Base-by-base conservation (phyloP, 2,888 invertebrate genomes). In the Eupithecia exiguata region DNA sequence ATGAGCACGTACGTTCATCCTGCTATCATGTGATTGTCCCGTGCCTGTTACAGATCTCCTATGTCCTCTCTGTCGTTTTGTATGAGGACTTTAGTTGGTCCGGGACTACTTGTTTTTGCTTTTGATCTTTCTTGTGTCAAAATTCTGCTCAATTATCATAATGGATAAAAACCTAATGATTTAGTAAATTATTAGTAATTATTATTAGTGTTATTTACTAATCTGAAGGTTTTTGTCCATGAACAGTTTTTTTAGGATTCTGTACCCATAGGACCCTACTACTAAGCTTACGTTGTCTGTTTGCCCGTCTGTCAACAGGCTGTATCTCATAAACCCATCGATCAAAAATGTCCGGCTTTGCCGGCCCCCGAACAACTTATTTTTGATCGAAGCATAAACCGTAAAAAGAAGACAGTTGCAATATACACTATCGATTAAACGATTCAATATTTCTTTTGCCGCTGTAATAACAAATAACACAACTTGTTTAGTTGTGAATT, bases 1-100 rank as follows among this genome's bases (percentile, higher is more conserved):
- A 82, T 86, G 85, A 79, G 71, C 79, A 77, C 76, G 79, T 79
- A 78, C 78, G 68, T 74, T 69, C 78, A 77, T 78, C 78, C 78
- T 77, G 79, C 36, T 46, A 53, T 71, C 74, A 76, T 69, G 79
- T 69, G 80, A 53, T 53, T 12, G 68, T 62, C 61, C 43, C 79
- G 74, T 77, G 79, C 66, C 62, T 62, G 62, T 62, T 35, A 62
- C 35, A 62, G 62, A 62, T 30, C 30, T 61, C 6, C 25, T 30
- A 61, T 16, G 62, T 35, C 35, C 62, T 30, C 16, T 30, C 35
- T 30, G 30, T 62, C 14, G 21, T 21, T 21, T 53, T 25, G 58
- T 58, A 25, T 58, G 5, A 21, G 21, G 53, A 53, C 53, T 53
- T 53, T 5, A 12, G 12, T 53, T 21, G 21, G 21, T 53, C 21